Percentiles rank a stretch among this genome's conserved stretches.
Evolutionary conservation across 2,797 vertebrate species (phyloP).

Genomic region (Dipus sagitta): DNA sequence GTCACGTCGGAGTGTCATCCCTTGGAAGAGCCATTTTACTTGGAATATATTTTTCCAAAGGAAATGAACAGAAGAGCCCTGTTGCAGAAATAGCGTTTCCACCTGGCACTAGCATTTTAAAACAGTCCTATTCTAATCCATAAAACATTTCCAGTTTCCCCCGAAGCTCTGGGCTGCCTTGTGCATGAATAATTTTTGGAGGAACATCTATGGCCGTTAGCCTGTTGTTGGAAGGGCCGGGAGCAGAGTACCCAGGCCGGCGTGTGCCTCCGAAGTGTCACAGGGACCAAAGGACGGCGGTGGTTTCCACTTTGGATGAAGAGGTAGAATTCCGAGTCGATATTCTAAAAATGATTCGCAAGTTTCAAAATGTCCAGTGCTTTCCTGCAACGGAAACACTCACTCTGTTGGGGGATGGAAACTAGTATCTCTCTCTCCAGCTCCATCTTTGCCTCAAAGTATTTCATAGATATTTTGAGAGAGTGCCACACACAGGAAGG

Average conservation of each 20-base stretch:
- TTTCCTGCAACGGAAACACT: slow-evolving; percentile 36
- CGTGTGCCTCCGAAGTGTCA: slow-evolving; percentile 38
- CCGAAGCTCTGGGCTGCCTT: slow-evolving; percentile 77
- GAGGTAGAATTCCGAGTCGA: slow-evolving; percentile 66
- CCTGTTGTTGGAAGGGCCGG: slow-evolving; percentile 64
- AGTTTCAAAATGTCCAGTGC: slow-evolving; percentile 70
- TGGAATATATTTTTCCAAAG: slow-evolving; percentile 79
- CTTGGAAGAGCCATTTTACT: slow-evolving; percentile 78
- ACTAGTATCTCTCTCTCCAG: slow-evolving; percentile 52
- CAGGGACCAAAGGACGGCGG: slow-evolving; percentile 61
- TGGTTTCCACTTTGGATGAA: slow-evolving; percentile 74
- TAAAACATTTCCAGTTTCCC: slow-evolving; percentile 81
- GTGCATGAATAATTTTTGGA: slow-evolving; percentile 81
- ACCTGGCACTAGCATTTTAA: slow-evolving; percentile 80
- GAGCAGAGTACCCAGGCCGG: slow-evolving; percentile 63
- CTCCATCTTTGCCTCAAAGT: slow-evolving; percentile 51
- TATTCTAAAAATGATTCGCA: slow-evolving; percentile 70
- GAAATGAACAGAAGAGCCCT: slow-evolving; percentile 73
- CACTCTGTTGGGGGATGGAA: slow-evolving; percentile 50
- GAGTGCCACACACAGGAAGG: slow-evolving; percentile 53
- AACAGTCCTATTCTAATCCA: slow-evolving; percentile 79
- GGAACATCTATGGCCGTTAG: slow-evolving; percentile 67
- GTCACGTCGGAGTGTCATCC: slow-evolving; percentile 65
- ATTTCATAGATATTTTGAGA: slow-evolving; percentile 56
- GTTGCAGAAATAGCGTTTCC: slow-evolving; percentile 68